Base-by-base conservation (phyloP, 2,888 invertebrate genomes). In the Eristalinus sepulchralis region DNA sequence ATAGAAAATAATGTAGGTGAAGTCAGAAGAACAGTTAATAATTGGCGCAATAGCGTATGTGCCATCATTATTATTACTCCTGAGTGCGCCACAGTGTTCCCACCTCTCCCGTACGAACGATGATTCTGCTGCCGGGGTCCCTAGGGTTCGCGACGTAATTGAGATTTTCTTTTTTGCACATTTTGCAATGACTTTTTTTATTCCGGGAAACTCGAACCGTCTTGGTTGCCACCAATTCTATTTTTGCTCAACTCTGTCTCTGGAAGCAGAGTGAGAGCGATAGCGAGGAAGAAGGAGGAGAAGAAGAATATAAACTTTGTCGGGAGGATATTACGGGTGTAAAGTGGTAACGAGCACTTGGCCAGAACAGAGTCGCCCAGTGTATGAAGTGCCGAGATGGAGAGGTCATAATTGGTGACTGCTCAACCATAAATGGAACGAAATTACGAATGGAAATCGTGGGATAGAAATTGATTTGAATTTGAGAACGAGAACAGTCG, bases 1-100 rank as follows among this genome's bases (percentile, higher is more conserved):
- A 72, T 87, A 80, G 83, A 79, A 87, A 87, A 87, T 87, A 87
- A 87, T 83, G 87, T 87, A 87, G 87, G 87, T 87, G 87, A 87
- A 87, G 80, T 83, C 87, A 83, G 76, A 83, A 76, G 55, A 87
- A 83, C 79, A 77, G 76, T 79, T 76, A 83, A 83, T 87, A 83
- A 87, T 83, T 83, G 86, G 83, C 86, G 62, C 79, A 83, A 53
- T 62, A 83, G 59, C 70, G 76, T 76, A 80, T 55, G 70, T 78
- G 71, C 79, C 55, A 72, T 83, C 86, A 86, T 78, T 68, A 70
- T 68, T 79, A 63, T 78, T 76, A 67, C 71, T 71, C 31, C 36
- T 11, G 59, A 6, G 63, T 53, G 60, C 62, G 63, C 31, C 62
- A 53, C n/a, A n/a, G n/a, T 59, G 59, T 67, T 79, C 53, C 57